Base-by-base conservation (phyloP, 2,888 invertebrate genomes). In the Nomada lathburiana region DNA sequence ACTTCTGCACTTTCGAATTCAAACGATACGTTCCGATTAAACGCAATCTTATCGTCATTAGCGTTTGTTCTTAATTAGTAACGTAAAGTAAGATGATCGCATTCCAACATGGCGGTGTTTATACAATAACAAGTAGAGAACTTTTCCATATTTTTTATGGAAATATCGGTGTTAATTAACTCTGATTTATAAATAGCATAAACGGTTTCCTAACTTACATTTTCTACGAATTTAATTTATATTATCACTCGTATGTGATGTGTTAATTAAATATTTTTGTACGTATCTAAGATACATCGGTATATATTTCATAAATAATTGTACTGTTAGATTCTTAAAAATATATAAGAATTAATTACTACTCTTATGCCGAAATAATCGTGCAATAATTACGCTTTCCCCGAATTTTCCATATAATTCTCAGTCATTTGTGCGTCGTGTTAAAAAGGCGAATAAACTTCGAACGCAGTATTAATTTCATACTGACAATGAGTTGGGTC, bases 31-130 rank as follows among this genome's bases (percentile, higher is more conserved):
- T 52, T n/a, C 44, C 53, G 70, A 80, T 75, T 80, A 62, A 29
- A 29, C 18, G n/a, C 47, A 80, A 80, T 80, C 80, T 76, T 70
- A 80, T 80, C 80, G 47, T 26, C 52, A 23, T 59, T 60, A 80
- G 55, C 53, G 52, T 63, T 42, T 62, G 29, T 20, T 53, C n/a
- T 63, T 74, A 68, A 74, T 78, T 73, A 73, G 13, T 10, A 18
- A 53, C 52, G 18, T 29, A 57, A 73, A 65, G 13, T 44, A 36
- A 63, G 16, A 26, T 42, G 53, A 44, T 53, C 16, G 44, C 20
- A 63, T 72, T 63, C 72, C 42, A 53, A 63, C 18, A 23, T 62
- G 44, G 20, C 44, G 55, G 29, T 65, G 52, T 63, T 52, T 63
- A 62, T 26, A 63, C 50, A 62, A 42, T 50, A 20, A 16, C 4